Evolutionary conservation across 2,888 invertebrate genomes (phyloP).

Genomic region (Drosophila cracens): DNA sequence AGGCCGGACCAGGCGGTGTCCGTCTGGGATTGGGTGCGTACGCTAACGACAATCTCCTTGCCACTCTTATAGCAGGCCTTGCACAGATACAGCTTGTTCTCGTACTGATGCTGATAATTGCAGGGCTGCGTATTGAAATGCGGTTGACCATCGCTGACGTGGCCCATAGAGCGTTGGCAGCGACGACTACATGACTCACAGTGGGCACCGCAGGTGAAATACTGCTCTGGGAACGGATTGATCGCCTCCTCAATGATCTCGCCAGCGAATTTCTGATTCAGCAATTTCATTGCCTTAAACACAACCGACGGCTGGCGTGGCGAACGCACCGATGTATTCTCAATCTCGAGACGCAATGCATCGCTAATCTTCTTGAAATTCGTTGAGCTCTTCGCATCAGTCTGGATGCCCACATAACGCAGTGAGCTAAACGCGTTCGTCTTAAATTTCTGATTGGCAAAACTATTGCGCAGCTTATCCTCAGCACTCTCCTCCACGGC

Average conservation of each 20-base stretch:
- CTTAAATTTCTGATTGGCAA: slow-evolving; percentile 87
- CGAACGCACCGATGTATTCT: slow-evolving; percentile 90
- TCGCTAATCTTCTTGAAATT: slow-evolving; percentile 87
- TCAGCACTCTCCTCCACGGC: slow-evolving; percentile 87
- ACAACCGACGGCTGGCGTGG: slow-evolving; percentile 89
- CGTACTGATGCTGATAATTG: slow-evolving; percentile 90
- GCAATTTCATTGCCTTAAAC: slow-evolving; percentile 89
- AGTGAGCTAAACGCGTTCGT: slow-evolving; percentile 91
- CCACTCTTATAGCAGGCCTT: slow-evolving; percentile 88
- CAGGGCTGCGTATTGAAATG: slow-evolving; percentile 86
- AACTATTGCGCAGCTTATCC: slow-evolving; percentile 87
- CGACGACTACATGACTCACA: slow-evolving; percentile 89
- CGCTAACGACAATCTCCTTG: slow-evolving; percentile 81
- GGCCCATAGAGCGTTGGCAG: slow-evolving; percentile 89
- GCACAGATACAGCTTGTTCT: slow-evolving; percentile 89
- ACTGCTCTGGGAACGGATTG: slow-evolving; percentile 91
- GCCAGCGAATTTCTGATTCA: slow-evolving; percentile 91
- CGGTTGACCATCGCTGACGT: slow-evolving; percentile 87
- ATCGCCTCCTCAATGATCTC: slow-evolving; percentile 87
- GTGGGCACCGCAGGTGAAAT: slow-evolving; percentile 90
- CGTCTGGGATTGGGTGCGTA: slow-evolving; percentile 75
- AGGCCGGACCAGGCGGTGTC: slow-evolving; percentile 88
- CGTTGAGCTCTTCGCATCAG: slow-evolving; percentile 85
- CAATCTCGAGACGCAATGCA: slow-evolving; percentile 88
- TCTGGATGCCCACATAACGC: slow-evolving; percentile 88